Evolutionary conservation across 1,140 invertebrate genomes (phyloP).

Genomic region (Drosophila miranda): DNA sequence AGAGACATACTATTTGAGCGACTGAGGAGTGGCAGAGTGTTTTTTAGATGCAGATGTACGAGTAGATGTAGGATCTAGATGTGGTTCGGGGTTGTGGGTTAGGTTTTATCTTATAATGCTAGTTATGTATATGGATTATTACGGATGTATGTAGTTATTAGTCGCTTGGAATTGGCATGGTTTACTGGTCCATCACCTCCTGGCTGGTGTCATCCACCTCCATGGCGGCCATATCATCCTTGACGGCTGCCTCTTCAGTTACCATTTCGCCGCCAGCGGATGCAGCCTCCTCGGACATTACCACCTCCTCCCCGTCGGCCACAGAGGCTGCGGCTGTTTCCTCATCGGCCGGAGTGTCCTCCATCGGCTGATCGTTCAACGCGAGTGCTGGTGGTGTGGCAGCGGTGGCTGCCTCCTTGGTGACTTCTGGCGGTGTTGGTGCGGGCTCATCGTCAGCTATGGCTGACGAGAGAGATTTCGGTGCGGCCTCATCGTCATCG

Average conservation of each 20-base stretch:
- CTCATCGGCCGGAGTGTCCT: slow-evolving; percentile 66
- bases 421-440: slow-evolving; percentile 1
- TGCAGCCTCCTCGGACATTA: slow-evolving; percentile 63
- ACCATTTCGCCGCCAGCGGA: slow-evolving; percentile 58
- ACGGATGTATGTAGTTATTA: slow-evolving; percentile 53
- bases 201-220: slow-evolving; percentile 81
- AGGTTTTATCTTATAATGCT: slow-evolving; percentile 19
- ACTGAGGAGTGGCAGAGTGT: background rate
- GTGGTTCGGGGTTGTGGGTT: slow-evolving; percentile 1
- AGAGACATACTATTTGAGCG: no score
- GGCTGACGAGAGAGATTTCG: slow-evolving; percentile 19
- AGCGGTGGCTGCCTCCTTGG: background rate
- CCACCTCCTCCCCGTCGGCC: slow-evolving; percentile 64
- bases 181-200: slow-evolving; percentile 81
- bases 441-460: background rate
- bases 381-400: slow-evolving; percentile 47
- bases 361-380: slow-evolving; percentile 77
- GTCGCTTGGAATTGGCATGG: slow-evolving; percentile 3
- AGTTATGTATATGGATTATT: slow-evolving; percentile 50
- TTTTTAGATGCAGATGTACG: background rate
- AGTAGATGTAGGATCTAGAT: slow-evolving; percentile 16
- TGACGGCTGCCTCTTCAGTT: slow-evolving; percentile 62
- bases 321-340: slow-evolving; percentile 24
- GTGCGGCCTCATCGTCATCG: slow-evolving; percentile 12
- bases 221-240: slow-evolving; percentile 76